Conservation (phyloP, 2,888 invertebrate species). For the Caenorhabditis uteleia region DNA sequence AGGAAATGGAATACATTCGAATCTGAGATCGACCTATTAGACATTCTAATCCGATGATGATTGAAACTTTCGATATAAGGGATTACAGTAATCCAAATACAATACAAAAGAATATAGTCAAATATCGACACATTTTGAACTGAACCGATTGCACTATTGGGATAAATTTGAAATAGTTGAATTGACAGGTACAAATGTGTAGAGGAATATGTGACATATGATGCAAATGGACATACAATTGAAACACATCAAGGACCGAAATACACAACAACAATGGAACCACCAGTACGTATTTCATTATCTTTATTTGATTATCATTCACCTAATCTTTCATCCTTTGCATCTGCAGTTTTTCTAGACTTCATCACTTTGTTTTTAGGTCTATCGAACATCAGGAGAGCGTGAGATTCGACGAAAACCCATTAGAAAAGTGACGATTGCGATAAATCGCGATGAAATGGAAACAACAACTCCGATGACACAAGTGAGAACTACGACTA, state of each 20-base stretch:
- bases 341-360: too few species aligned
- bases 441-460: constrained; percentile 8
- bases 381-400: constrained; percentile 17
- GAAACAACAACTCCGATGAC: constrained; percentile 8
- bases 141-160: not conserved
- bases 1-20: too few species aligned
- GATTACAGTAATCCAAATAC: too few species aligned
- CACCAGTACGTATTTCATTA: constrained; percentile 12
- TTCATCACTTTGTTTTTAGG: too few species aligned
- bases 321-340: too few species aligned
- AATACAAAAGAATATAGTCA: too few species aligned
- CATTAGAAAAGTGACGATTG: constrained; percentile 25
- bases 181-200: constrained; percentile 47
- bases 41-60: too few species aligned
- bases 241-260: constrained; percentile 17
- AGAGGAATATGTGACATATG: constrained; percentile 47
- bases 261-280: constrained; percentile 31
- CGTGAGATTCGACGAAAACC: constrained; percentile 35
- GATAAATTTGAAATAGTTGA: not conserved
- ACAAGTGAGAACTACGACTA: constrained; percentile 10
- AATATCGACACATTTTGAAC: too few species aligned
- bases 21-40: too few species aligned
- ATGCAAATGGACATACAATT: constrained; percentile 20
- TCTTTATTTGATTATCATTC: too few species aligned
- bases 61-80: too few species aligned